Evolutionary conservation across 2,797 vertebrate species (phyloP).

Genomic region (Harpagifer antarcticus): DNA sequence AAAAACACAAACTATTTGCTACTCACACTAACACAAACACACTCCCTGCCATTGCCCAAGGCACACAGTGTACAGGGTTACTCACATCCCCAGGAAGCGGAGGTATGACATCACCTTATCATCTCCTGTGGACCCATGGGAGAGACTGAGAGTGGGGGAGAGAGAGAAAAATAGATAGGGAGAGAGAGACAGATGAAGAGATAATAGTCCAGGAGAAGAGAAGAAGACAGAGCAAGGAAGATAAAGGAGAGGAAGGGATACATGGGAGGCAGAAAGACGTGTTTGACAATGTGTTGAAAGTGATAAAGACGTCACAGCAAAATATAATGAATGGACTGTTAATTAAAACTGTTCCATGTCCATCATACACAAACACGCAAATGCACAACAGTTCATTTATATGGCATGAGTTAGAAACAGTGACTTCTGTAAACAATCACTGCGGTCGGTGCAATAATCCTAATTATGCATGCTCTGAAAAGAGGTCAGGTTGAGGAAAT

Average conservation of each 20-base stretch:
- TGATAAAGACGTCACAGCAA: conserved; percentile 25
- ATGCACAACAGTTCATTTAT: conserved; percentile 11
- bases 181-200: neutral
- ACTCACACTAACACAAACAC: conserved; percentile 39
- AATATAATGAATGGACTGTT: conserved; percentile 41
- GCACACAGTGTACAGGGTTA: conserved; percentile 80
- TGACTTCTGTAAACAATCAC: conserved; percentile 50
- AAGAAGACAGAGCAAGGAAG: neutral
- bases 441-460: conserved; percentile 57
- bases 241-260: neutral
- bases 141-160: conserved; percentile 15
- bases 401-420: conserved; percentile 46
- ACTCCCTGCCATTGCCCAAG: conserved; percentile 48
- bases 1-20: conserved; percentile 45
- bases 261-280: neutral
- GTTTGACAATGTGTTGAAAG: conserved; percentile 36
- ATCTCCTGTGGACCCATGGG: conserved; percentile 74
- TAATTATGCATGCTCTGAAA: conserved; percentile 47
- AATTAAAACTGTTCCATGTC: conserved; percentile 27
- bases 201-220: conserved; percentile 9
- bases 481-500: conserved; percentile 68
- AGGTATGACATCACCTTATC: conserved; percentile 87
- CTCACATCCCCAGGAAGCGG: conserved; percentile 84
- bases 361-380: conserved; percentile 1
- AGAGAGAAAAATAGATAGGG: neutral